These are phyloP conservation scores for Anadara kagoshimensis DNA, from an alignment of 1,140 invertebrate species.

Conservation along the genomic window DNA sequence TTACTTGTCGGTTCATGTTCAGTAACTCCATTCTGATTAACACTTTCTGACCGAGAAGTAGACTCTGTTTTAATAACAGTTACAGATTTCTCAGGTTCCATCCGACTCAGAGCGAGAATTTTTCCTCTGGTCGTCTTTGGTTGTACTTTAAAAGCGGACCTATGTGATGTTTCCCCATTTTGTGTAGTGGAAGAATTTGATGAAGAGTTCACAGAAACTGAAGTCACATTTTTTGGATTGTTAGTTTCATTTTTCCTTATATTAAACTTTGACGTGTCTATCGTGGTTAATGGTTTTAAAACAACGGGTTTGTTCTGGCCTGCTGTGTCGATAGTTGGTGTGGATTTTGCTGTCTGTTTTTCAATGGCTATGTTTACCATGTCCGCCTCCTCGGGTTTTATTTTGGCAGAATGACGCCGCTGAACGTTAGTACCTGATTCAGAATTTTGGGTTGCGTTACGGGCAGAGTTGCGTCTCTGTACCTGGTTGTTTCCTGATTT, in stretches of 20 bases:
- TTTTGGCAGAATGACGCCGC: slow-evolving; percentile 7
- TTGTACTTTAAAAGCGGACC: too few species aligned
- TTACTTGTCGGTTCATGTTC: too few species aligned
- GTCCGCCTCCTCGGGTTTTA: neutral
- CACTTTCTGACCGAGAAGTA: too few species aligned
- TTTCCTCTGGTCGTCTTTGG: too few species aligned
- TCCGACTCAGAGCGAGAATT: too few species aligned
- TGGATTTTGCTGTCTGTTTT: slow-evolving; percentile 3
- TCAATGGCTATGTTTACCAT: neutral
- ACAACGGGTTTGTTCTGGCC: slow-evolving; percentile 23
- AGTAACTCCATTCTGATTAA: too few species aligned
- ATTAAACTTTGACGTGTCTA: slow-evolving; percentile 6
- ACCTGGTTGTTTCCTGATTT: too few species aligned
- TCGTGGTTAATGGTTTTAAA: slow-evolving; percentile 23
- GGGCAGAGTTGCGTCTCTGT: slow-evolving; percentile 2
- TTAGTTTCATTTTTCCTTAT: neutral
- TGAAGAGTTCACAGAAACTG: neutral
- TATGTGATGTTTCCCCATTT: too few species aligned
- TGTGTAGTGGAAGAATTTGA: neutral
- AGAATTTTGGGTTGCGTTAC: too few species aligned
- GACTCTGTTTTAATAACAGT: too few species aligned
- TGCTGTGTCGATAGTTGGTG: slow-evolving; percentile 4
- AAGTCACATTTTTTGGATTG: neutral
- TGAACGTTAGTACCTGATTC: neutral
- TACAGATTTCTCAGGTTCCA: too few species aligned